Base-by-base conservation (phyloP, 23 tunicate genomes). In the Trididemnum clinides region DNA sequence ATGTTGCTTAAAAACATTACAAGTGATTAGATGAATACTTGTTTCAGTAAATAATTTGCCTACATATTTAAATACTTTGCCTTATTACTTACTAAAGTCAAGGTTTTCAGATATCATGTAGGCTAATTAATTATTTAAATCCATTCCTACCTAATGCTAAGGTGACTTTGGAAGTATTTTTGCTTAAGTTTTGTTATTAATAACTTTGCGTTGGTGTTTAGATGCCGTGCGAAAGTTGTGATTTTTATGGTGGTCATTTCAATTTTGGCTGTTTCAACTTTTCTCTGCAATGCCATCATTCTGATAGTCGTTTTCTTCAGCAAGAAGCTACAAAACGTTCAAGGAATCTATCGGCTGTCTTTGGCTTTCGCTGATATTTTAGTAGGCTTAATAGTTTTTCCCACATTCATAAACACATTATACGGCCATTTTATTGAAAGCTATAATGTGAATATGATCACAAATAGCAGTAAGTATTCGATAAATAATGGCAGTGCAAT, bases 361-460 rank as follows among this genome's bases (percentile, higher is more conserved):
- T 51, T 90, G 1, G 95, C 95, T 1, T 37, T 71, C 23, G 95
- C 86, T 0, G 95, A 90, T 36, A 71, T 80, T 30, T 22, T 90
- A 19, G 89, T 80, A 4, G 95, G 95, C 35, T 65, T 64, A 4
- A 57, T 84, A 20, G 89, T 85, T 29, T 80, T 90, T 34, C 95
- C 95, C 19, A 90, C 95, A 19, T 90, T 90, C 57, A 64, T 80
- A 15, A 87, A 74, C 33, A 69, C 86, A 3, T 28, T 90, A 50
- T 39, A 50, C 28, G 57, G 64, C 54, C 34, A 64, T 57, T 72
- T 69, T 33, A 26, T 37, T 33, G 64, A 54, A 2, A 15, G 49
- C 29, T 85, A 79, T 30, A 54, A 80, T 7, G 28, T 85, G 51
- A 90, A 78, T 0, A 75, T 71, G 33, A 3, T 74, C 10, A 33